Percentiles rank a stretch among this genome's conserved stretches.
Evolutionary conservation across 1,140 invertebrate species (phyloP).

Genomic region (Drosophila yakuba): DNA sequence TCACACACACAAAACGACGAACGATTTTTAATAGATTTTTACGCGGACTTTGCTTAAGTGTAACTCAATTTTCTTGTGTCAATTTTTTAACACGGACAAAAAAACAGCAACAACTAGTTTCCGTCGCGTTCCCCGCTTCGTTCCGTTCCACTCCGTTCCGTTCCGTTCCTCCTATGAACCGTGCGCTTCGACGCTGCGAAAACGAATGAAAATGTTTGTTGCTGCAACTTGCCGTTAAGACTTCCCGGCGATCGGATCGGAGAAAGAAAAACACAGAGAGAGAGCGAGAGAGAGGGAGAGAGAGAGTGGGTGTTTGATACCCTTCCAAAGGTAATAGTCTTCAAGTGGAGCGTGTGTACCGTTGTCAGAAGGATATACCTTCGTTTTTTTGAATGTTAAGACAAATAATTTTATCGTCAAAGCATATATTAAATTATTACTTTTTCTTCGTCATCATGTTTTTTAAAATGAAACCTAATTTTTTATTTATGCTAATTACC

Average conservation of each 20-base stretch:
- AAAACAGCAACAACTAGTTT: constrained; percentile 38
- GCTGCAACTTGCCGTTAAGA: constrained; percentile 67
- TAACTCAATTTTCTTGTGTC: constrained; percentile 32
- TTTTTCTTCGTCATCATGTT: too few species aligned
- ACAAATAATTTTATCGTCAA: too few species aligned
- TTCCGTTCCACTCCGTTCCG: constrained; percentile 24
- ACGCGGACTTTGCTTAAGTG: constrained; percentile 26
- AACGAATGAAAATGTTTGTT: constrained; percentile 64
- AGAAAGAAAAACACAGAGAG: too few species aligned
- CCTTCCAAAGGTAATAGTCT: background rate
- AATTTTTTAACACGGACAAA: constrained; percentile 14
- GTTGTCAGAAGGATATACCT: too few species aligned
- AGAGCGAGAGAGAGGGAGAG: constrained; percentile 15
- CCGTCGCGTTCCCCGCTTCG: constrained; percentile 45
- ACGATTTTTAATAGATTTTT: constrained; percentile 21
- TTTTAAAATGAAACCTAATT: too few species aligned
- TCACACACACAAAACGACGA: constrained; percentile 26
- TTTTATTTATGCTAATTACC: too few species aligned
- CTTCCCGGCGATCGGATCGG: constrained; percentile 19
- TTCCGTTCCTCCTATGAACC: constrained; percentile 54
- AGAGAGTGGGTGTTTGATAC: constrained; percentile 7
- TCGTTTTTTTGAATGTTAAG: too few species aligned
- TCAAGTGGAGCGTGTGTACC: too few species aligned
- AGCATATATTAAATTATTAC: too few species aligned
- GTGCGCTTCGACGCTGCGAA: constrained; percentile 60